A percentile compares a stretch with the other conserved stretches of the same genome.
Conservation (phyloP, 53 echinoderm and acorn worm genomes). For the Zoroaster sp. region DNA sequence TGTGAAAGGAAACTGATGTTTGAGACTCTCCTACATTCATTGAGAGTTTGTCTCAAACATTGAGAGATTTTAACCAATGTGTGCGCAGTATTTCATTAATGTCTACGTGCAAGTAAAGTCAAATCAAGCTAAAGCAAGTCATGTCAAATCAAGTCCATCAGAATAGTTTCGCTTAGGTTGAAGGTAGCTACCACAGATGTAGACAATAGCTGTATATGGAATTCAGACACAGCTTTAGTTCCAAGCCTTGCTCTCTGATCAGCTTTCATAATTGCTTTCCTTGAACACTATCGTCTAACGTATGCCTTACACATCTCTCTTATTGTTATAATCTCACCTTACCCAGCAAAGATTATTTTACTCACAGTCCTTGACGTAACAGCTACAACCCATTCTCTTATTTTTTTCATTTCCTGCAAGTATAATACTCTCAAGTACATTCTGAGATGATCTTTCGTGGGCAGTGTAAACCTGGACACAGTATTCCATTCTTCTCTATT, state of each 20-base stretch:
- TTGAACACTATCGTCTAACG: neutral
- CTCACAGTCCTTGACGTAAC: neutral
- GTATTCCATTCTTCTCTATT: neutral
- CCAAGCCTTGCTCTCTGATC: neutral
- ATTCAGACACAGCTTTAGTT: neutral
- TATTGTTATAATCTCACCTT: neutral
- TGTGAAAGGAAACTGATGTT: no score
- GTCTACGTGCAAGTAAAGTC: no score
- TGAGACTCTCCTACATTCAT: no score
- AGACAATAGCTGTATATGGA: neutral
- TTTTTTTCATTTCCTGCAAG: neutral
- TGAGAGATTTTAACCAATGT: no score
- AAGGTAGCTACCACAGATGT: neutral
- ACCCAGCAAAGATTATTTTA: neutral
- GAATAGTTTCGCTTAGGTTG: no score
- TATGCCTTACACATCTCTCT: neutral
- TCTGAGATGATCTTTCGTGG: neutral
- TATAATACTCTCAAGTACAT: neutral
- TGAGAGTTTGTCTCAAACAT: no score
- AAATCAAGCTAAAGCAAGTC: no score
- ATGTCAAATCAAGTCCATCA: no score
- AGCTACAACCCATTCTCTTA: neutral
- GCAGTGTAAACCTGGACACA: neutral
- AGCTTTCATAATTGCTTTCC: neutral
- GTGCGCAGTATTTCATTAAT: no score